A percentile compares a stretch with the other conserved stretches of the same genome.
Evolutionary conservation across 2,113 vertebrate genomes (phyloP).

Genomic region (Sigmodon hispidus): DNA sequence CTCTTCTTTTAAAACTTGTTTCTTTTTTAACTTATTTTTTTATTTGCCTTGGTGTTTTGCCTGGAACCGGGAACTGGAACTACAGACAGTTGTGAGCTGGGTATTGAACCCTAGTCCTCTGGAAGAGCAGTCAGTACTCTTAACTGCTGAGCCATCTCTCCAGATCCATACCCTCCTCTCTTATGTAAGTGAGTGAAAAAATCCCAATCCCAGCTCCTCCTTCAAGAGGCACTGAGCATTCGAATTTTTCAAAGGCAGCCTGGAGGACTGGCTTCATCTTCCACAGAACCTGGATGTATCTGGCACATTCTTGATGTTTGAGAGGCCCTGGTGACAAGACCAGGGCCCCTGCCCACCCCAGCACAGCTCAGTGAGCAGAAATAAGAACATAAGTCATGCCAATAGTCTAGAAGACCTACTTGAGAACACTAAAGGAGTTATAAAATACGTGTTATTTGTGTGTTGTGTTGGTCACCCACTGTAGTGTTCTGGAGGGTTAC

Average conservation of each 20-base stretch:
- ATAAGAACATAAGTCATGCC: neutral
- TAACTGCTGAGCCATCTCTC: too few relatives aligned
- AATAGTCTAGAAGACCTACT: neutral
- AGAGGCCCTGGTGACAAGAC: neutral
- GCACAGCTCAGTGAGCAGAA: neutral
- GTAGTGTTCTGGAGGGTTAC: neutral
- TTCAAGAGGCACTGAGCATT: neutral
- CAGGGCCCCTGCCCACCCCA: neutral
- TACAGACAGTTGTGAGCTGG: too few relatives aligned
- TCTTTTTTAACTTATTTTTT: too few relatives aligned
- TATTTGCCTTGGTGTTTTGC: too few relatives aligned
- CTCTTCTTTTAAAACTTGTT: too few relatives aligned
- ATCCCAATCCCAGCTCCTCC: neutral
- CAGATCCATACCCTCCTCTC: neutral
- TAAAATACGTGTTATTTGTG: neutral
- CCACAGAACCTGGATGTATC: neutral
- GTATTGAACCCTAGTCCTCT: too few relatives aligned
- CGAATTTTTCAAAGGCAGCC: neutral
- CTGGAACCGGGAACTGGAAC: too few relatives aligned
- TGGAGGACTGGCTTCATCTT: neutral
- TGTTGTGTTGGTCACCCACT: neutral
- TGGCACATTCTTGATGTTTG: neutral
- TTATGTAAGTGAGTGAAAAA: neutral
- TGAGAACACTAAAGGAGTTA: neutral
- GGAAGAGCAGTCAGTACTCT: too few relatives aligned